Conservation (phyloP, 2,113 vertebrate genomes). For the Dinomys branickii region DNA sequence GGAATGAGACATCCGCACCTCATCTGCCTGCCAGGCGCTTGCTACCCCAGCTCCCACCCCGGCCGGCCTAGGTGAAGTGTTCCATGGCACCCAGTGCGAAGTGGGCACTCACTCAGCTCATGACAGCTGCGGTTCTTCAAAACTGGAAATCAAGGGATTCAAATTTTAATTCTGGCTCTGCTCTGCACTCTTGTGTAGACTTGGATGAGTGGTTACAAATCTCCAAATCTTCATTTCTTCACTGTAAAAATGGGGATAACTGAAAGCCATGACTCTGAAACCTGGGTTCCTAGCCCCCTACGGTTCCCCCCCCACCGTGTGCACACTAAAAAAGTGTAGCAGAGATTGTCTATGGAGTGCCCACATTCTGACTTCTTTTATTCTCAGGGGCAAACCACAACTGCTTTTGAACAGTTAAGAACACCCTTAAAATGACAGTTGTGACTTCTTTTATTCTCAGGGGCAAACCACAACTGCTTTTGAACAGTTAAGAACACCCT, state of each 20-base stretch:
- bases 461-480: not conserved
- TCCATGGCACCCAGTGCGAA: not conserved
- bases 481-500: not conserved
- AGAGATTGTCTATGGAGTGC: not conserved
- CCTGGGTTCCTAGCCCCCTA: not conserved
- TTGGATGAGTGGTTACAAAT: not conserved
- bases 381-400: constrained; percentile 3
- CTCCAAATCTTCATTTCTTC: constrained; percentile 31
- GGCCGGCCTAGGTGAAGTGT: not conserved
- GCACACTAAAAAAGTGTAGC: not conserved
- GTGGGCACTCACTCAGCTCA: not conserved
- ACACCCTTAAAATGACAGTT: not conserved
- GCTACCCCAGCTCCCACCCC: not conserved
- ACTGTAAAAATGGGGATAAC: not conserved
- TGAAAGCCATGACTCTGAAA: not conserved
- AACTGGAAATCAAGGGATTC: not conserved
- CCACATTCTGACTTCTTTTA: constrained; percentile 1
- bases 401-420: constrained; percentile 6
- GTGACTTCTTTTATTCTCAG: constrained; percentile 18
- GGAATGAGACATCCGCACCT: not conserved
- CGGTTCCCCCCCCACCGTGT: not conserved
- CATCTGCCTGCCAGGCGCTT: not conserved
- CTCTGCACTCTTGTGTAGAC: not conserved
- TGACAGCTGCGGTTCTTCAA: not conserved
- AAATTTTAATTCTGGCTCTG: not conserved